Percentiles rank a stretch among this genome's conserved stretches.
Conservation (phyloP, 2,888 invertebrate genomes). For the Hemaris fuciformis region DNA sequence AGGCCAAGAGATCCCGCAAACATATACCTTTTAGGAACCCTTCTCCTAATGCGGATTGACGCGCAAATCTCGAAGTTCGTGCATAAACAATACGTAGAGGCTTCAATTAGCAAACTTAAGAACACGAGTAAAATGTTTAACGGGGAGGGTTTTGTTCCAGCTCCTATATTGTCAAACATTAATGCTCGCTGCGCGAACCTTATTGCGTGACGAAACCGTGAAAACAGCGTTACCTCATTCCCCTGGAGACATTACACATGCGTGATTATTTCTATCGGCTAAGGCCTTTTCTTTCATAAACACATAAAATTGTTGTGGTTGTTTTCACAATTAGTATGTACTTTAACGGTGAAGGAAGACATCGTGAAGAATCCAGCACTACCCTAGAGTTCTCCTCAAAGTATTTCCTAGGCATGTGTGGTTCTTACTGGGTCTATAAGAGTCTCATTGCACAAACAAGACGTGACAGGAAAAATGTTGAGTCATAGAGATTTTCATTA, state of each 20-base stretch:
- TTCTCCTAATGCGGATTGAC: conserved; percentile 49
- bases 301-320: no score
- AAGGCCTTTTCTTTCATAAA: no score
- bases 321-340: no score
- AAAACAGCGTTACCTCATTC: not conserved
- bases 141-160: conserved; percentile 15
- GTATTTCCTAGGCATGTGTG: no score
- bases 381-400: no score
- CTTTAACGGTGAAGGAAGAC: no score
- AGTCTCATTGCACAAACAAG: no score
- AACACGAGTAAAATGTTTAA: conserved; percentile 38
- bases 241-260: not conserved
- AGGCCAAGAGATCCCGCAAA: conserved; percentile 21
- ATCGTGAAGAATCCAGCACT: no score
- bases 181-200: not conserved
- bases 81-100: conserved; percentile 49
- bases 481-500: no score
- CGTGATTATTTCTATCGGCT: not conserved
- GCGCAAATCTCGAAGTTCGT: conserved; percentile 51
- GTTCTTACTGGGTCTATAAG: no score
- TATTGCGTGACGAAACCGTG: not conserved
- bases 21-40: conserved; percentile 34
- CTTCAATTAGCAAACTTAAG: conserved; percentile 47
- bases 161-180: conserved; percentile 11
- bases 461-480: no score